These are phyloP conservation scores for Urocolius indicus DNA, from an alignment of 2,113 vertebrate species.

Conservation along the genomic window DNA sequence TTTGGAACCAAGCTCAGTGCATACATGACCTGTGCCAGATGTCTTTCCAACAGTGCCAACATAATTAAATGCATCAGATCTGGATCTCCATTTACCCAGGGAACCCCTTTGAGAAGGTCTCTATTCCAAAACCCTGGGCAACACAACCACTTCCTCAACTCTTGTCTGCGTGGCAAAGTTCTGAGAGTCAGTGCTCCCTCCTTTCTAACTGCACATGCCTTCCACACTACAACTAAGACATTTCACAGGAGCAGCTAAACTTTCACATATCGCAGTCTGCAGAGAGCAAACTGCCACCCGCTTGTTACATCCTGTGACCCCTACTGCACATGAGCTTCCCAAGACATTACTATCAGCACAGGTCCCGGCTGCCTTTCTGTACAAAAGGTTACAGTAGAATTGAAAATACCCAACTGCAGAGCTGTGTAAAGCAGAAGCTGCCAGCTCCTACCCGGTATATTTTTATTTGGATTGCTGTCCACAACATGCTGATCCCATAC, in stretches of 20 bases:
- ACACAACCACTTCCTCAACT: not conserved
- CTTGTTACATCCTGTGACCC: not conserved
- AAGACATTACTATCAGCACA: not conserved
- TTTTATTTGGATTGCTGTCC: not conserved
- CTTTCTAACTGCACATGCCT: not conserved
- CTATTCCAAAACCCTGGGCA: not conserved
- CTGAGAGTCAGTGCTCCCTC: not conserved
- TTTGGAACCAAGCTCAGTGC: not conserved
- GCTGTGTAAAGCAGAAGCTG: not conserved
- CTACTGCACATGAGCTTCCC: not conserved
- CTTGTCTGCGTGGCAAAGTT: not conserved
- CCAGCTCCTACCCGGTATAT: not conserved
- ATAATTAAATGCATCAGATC: not conserved
- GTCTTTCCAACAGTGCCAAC: not conserved
- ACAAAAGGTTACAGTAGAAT: not conserved
- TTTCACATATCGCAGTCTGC: rapidly evolving
- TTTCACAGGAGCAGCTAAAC: not conserved
- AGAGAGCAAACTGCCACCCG: not conserved
- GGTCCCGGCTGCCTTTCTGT: not conserved
- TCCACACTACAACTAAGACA: not conserved
- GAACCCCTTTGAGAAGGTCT: not conserved
- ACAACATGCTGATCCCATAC: not conserved
- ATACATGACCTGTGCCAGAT: not conserved
- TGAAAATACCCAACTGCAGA: not conserved
- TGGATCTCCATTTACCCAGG: not conserved